Base-by-base conservation (phyloP, 2,797 vertebrate genomes). In the Helarctos malayanus region DNA sequence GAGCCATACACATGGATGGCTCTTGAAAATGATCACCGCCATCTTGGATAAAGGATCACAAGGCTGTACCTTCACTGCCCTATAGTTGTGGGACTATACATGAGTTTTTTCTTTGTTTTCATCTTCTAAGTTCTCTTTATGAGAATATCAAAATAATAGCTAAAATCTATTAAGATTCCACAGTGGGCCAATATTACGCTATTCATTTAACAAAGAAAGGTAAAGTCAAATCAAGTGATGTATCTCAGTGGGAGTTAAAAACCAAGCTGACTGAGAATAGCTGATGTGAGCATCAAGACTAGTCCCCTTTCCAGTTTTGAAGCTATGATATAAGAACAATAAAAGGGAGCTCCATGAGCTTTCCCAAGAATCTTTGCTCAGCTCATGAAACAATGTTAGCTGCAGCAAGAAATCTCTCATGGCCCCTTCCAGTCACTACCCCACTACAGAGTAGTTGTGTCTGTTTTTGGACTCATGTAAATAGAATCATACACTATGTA, bases 1-100 rank as follows among this genome's bases (percentile, higher is more conserved):
- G 5, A 56, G 1, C 4, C 45, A 3, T 2, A 14, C 14, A 5
- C 32, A 9, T 0, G 14, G 7, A 18, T 6, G 29, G 5, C 1
- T 57, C 59, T 79, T 45, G 29, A 21, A 73, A 87, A 56, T 7
- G 2, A 2, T 54, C 54, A 14, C 23, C 2, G 10, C 5, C 8
- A 7, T 65, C 56, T 27, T 57, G 38, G 35, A 54, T 5, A 73
- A 49, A 71, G 47, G 10, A n/a, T n/a, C 52, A 8, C 19, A 45
- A 81, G 25, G 9, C 35, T 29, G 16, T n/a, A 29, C 3, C 21
- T 54, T 1, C 7, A 8, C 7, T 68, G 16, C 38, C 3, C 4
- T 92, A 45, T 61, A 11, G 12, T 82, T 3, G 14, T 63, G 45
- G 11, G 54, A 54, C 13, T 56, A 32, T 35, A 52, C 2, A 8